phyloP scores from a whole-genome alignment of 1,140 invertebrate species.

The Diprion similis region DNA sequence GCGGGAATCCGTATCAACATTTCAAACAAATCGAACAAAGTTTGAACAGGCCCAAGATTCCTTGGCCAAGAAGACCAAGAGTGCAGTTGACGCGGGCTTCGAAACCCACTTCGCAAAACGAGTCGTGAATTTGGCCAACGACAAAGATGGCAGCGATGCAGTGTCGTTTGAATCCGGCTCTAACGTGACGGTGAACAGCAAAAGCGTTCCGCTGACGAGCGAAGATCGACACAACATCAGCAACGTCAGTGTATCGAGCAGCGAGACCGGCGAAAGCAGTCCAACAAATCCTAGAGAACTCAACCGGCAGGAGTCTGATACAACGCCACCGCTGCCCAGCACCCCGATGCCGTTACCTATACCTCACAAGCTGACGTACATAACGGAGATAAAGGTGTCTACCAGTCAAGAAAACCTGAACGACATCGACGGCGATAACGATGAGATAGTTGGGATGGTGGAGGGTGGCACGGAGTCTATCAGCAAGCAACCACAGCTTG shows the following conservation, averaged over 20 bases:
- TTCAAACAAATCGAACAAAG: constrained; percentile 38
- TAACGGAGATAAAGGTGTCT: constrained; percentile 62
- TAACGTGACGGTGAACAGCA: constrained; percentile 47
- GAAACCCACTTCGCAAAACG: constrained; percentile 45
- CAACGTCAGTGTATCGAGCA: constrained; percentile 52
- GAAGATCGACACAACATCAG: constrained; percentile 44
- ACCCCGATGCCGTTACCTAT: constrained; percentile 48
- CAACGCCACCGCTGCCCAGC: constrained; percentile 50
- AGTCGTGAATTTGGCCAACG: constrained; percentile 36
- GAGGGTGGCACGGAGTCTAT: constrained; percentile 22
- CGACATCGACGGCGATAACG: constrained; percentile 35
- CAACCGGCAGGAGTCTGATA: constrained; percentile 39
- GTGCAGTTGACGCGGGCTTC: constrained; percentile 28
- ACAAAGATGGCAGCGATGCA: constrained; percentile 27
- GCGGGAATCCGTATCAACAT: constrained; percentile 30
- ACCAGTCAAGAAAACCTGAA: constrained; percentile 40
- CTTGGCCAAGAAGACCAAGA: constrained; percentile 20
- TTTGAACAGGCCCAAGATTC: constrained; percentile 24
- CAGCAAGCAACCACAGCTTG: constrained; percentile 33
- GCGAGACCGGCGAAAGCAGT: constrained; percentile 54
- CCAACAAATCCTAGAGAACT: constrained; percentile 32
- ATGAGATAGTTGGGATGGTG: constrained; percentile 35
- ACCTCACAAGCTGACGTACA: constrained; percentile 56
- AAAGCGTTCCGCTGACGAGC: constrained; percentile 34
- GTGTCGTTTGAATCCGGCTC: constrained; percentile 54